Base-by-base conservation (phyloP, 2,797 vertebrate species). In the Gymnoscopelus microlampas region DNA sequence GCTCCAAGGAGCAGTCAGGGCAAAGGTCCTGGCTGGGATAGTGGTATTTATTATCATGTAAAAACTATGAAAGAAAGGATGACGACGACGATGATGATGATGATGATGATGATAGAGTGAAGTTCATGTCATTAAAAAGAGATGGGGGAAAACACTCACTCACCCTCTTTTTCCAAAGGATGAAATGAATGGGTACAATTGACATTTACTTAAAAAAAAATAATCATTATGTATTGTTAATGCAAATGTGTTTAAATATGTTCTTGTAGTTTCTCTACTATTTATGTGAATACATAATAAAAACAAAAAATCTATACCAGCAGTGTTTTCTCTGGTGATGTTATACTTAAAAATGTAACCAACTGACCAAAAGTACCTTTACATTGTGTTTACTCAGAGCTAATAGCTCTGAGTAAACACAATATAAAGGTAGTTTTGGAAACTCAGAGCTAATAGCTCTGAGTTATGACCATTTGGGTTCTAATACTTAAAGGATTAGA, bases 261-360 rank as follows among this genome's bases (percentile, higher is more conserved):
- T 96, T 94, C 92, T 92, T 95, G 97, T 96, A 96, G 95, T 98
- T 98, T 98, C 95, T 97, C 95, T 96, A 96, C 95, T 94, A 96
- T 96, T 97, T 95, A 96, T 96, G 97, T 97, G 96, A 91, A 95
- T 95, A 97, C 95, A 95, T 91, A 88, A 92, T 90, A 94, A 91
- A 96, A 92, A 95, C 98, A 93, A 94, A 88, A 82, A 90, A 88
- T 85, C 90, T n/a, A n/a, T n/a, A 81, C 63, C 59, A 76, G 48
- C n/a, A 5, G 35, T 55, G 60, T 44, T n/a, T 19, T 61, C 15
- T 19, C 19, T 19, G 19, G 19, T 19, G 19, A 19, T 19, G 19
- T 19, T 1, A n/a, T n/a, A n/a, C n/a, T n/a, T n/a, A n/a, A 19
- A 19, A 19, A 19, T 19, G 19, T n/a, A n/a, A 19, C 19, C 19